Evolutionary conservation across 2,888 invertebrate species (phyloP), one percentile per base, ranked within the genome.

Genomic region (Invenusta paracnida): DNA sequence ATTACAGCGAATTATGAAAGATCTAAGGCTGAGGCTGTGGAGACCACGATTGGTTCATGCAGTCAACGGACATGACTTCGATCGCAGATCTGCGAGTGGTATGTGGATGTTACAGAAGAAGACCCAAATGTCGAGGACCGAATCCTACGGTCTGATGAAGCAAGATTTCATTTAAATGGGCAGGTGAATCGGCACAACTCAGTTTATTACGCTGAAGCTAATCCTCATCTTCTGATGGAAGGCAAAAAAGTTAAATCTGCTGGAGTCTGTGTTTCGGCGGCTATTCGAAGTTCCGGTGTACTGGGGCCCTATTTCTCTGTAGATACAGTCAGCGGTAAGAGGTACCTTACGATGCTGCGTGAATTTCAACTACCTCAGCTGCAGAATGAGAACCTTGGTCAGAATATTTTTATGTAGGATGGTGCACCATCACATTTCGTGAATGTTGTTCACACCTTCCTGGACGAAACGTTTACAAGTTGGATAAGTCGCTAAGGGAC

Each of bases 31-130:
- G 31, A 83, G 31, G 31, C 83, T 30, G 31, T 83, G 31, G 29
- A 83, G 31, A 83, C 83, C 83, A 48, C n/a, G 81, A 81, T 25
- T 81, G 83, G 29, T 83, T 31, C 83, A 83, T 17, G 66, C 66
- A 17, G n/a, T 83, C 29, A 83, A 83, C 66, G 83, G 66, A 30
- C 48, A 83, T 83, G 83, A 83, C 83, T 30, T 30, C 29, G 83
- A 83, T 79, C 73, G 25, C n/a, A 67, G 29, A 27, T 83, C 31
- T 83, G 83, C 31, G 83, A 83, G 31, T 83, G 83, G 83, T 83
- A 31, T 27, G 17, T 83, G 25, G 27, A 29, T 83, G 29, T 30
- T 27, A 30, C 83, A 31, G 48, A 30, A 83, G 83, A 83, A 27
- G 83, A 83, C 25, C 66, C 83, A 83, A 83, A 17, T 83, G 48